Evolutionary conservation across 2,113 vertebrate genomes (phyloP).

Genomic region (Cepphus grylle): DNA sequence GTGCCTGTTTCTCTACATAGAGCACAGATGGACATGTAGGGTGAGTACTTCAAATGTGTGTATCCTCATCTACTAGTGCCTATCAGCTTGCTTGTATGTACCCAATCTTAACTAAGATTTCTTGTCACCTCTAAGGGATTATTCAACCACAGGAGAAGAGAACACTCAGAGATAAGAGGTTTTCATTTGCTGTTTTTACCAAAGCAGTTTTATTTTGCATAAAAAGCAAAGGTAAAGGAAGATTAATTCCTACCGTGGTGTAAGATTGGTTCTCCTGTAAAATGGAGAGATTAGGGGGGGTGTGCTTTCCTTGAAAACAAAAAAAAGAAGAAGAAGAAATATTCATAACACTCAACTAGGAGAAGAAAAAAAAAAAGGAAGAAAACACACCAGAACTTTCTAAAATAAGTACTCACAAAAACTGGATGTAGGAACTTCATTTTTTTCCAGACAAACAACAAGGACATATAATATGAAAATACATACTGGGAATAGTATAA

Average conservation of each 20-base stretch:
- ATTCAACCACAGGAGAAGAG: background rate
- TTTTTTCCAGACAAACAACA: background rate
- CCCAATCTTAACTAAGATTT: background rate
- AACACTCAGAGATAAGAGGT: background rate
- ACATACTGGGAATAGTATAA: background rate
- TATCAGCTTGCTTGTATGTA: background rate
- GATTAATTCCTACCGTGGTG: background rate
- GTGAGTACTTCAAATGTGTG: background rate
- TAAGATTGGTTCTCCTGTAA: background rate
- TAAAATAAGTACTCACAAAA: background rate
- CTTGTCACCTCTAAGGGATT: background rate
- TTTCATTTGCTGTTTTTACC: background rate
- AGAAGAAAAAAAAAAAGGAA: background rate
- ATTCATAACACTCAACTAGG: accelerated
- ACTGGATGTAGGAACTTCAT: background rate
- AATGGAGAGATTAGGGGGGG: background rate
- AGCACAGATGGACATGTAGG: too few species aligned
- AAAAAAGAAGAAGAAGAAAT: background rate
- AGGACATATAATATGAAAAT: background rate
- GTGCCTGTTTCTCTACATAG: background rate
- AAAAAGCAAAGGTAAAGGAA: background rate
- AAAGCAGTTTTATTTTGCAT: background rate
- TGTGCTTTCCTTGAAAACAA: background rate
- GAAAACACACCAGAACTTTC: background rate
- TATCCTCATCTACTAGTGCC: background rate